These are phyloP conservation scores for Allobates femoralis DNA, from an alignment of 2,797 vertebrate genomes.

Conservation along the genomic window DNA sequence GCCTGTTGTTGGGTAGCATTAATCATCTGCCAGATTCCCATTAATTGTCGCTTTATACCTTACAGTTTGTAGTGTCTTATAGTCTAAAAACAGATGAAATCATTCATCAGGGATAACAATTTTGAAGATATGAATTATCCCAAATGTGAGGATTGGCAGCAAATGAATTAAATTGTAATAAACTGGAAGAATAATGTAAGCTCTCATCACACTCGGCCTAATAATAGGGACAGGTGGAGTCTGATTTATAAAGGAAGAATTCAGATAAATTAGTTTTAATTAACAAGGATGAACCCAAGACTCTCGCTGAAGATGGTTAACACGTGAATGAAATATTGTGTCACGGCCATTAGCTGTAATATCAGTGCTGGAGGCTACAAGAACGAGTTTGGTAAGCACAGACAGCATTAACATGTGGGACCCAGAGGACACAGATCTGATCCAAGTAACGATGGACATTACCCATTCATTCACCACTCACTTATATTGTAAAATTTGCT, in stretches of 20 bases:
- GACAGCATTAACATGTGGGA: neutral
- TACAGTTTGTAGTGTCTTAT: too few species aligned
- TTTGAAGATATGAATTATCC: too few species aligned
- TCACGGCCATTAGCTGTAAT: neutral
- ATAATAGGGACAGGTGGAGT: neutral
- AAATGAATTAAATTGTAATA: neutral
- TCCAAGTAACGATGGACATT: too few species aligned
- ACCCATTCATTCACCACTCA: neutral
- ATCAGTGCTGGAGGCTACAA: neutral
- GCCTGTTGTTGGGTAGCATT: too few species aligned
- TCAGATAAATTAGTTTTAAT: neutral
- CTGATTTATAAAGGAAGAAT: neutral
- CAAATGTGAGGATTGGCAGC: too few species aligned
- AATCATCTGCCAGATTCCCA: too few species aligned
- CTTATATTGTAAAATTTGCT: too few species aligned
- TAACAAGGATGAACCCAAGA: neutral
- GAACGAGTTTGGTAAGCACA: neutral
- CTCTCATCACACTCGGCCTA: neutral
- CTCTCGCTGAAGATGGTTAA: neutral
- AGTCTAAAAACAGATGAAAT: too few species aligned
- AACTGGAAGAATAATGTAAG: neutral
- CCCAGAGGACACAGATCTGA: too few species aligned
- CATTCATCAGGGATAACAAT: too few species aligned
- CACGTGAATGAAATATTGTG: neutral
- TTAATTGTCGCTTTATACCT: too few species aligned